phyloP scores from a whole-genome alignment of 2,888 invertebrate genomes.

The Lissonota sp. region DNA sequence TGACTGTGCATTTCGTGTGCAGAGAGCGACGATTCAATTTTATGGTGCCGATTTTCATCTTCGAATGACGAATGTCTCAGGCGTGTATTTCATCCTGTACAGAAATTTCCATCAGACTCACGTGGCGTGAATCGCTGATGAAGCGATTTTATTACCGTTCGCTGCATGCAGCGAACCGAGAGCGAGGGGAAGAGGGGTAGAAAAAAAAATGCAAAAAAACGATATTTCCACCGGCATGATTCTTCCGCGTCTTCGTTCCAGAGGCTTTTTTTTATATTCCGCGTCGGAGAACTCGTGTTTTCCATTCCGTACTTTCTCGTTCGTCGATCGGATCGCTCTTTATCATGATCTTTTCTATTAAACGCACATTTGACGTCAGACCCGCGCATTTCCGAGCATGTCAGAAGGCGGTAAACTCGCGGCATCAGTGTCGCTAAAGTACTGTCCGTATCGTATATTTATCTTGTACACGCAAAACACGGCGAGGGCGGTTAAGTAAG shows the following conservation, averaged over 20 bases:
- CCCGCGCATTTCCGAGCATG: too few species aligned
- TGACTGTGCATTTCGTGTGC: neutral
- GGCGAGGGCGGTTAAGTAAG: neutral
- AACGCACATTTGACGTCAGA: too few species aligned
- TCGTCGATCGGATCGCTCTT: too few species aligned
- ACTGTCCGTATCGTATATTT: too few species aligned
- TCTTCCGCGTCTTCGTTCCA: neutral
- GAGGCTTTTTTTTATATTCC: neutral
- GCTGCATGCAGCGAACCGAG: neutral
- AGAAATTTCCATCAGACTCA: neutral
- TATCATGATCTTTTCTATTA: too few species aligned
- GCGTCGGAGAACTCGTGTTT: neutral
- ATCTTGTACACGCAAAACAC: too few species aligned
- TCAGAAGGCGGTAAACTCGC: too few species aligned
- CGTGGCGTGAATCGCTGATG: constrained; percentile 25
- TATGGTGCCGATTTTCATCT: neutral
- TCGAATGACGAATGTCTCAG: neutral
- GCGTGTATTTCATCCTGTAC: neutral
- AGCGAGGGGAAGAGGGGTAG: neutral
- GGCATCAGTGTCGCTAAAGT: too few species aligned
- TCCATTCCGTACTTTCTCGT: too few species aligned
- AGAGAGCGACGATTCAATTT: neutral
- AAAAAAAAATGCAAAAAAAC: neutral
- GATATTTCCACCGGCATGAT: neutral
- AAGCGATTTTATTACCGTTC: constrained; percentile 1